Evolutionary conservation across 2,888 invertebrate genomes (phyloP).

Genomic region (Dicroscelio sp.): DNA sequence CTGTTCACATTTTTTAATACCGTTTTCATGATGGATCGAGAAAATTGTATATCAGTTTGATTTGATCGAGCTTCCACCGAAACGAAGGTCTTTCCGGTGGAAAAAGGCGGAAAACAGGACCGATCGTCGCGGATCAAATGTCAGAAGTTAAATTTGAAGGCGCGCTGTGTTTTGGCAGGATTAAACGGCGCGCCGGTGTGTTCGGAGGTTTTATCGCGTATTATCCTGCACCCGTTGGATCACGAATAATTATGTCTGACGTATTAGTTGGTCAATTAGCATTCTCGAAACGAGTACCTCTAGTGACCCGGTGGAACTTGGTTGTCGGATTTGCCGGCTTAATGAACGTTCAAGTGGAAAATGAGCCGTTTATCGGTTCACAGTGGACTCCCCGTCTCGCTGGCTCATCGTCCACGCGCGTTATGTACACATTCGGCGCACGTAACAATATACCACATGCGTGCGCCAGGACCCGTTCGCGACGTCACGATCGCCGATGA

Average conservation of each 20-base stretch:
- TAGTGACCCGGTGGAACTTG: constrained; percentile 71
- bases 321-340: constrained; percentile 75
- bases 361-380: constrained; percentile 78
- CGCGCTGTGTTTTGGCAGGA: constrained; percentile 54
- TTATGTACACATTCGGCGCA: constrained; percentile 68
- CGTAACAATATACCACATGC: constrained; percentile 71
- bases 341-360: constrained; percentile 80
- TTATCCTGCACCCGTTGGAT: constrained; percentile 67
- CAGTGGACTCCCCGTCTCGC: constrained; percentile 62
- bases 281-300: constrained; percentile 74
- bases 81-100: not conserved
- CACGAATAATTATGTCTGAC: constrained; percentile 74
- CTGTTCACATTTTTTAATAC: too few species aligned
- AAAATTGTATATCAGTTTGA: constrained; percentile 16
- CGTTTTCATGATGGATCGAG: too few species aligned
- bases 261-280: constrained; percentile 77
- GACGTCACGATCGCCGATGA: constrained; percentile 42
- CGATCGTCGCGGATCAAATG: constrained; percentile 53
- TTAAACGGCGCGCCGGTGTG: constrained; percentile 62
- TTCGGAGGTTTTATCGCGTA: constrained; percentile 67
- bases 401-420: constrained; percentile 40
- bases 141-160: constrained; percentile 66
- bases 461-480: constrained; percentile 53
- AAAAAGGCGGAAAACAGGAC: constrained; percentile 11
- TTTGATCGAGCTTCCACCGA: too few species aligned